phyloP scores from a whole-genome alignment of 2,797 vertebrate species.

The Ptychobarbus kaznakovi region DNA sequence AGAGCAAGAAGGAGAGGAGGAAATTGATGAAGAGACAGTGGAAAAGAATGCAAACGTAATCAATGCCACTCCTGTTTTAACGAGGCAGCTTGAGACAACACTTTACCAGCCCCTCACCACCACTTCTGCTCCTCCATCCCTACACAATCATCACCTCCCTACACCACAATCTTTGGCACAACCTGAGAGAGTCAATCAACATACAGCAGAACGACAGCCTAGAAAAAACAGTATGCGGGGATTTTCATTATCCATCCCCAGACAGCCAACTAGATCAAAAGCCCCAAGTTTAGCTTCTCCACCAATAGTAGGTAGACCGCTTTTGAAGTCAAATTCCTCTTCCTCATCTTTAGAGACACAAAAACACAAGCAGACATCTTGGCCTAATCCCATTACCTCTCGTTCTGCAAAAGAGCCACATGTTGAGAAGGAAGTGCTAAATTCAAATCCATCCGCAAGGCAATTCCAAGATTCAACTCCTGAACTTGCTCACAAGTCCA shows the following conservation, averaged over 20 bases:
- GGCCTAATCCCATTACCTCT: not conserved
- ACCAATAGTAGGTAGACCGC: not conserved
- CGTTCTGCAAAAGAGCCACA: not conserved
- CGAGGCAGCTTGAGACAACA: not conserved
- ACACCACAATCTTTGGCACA: not conserved
- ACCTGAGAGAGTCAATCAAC: slow-evolving; percentile 9
- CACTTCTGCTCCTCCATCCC: slow-evolving; percentile 7
- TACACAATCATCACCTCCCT: not conserved
- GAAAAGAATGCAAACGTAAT: not conserved
- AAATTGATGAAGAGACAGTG: not conserved
- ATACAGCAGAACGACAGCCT: not conserved
- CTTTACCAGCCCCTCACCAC: slow-evolving; percentile 4
- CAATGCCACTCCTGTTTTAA: not conserved
- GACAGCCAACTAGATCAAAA: slow-evolving; percentile 11
- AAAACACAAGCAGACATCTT: slow-evolving; percentile 11
- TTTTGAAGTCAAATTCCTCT: not conserved
- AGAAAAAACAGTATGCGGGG: not conserved
- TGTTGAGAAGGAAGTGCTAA: not conserved
- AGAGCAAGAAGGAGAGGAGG: slow-evolving; percentile 35
- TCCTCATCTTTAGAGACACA: not conserved
- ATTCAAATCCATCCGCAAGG: not conserved
- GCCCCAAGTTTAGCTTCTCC: not conserved
- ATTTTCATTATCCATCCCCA: slow-evolving; percentile 32
- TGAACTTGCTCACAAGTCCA: not conserved
- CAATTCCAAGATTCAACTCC: slow-evolving; percentile 7